These are phyloP conservation scores for Oncorhynchus nerka DNA, from an alignment of 2,113 vertebrate species.

Conservation along the genomic window DNA sequence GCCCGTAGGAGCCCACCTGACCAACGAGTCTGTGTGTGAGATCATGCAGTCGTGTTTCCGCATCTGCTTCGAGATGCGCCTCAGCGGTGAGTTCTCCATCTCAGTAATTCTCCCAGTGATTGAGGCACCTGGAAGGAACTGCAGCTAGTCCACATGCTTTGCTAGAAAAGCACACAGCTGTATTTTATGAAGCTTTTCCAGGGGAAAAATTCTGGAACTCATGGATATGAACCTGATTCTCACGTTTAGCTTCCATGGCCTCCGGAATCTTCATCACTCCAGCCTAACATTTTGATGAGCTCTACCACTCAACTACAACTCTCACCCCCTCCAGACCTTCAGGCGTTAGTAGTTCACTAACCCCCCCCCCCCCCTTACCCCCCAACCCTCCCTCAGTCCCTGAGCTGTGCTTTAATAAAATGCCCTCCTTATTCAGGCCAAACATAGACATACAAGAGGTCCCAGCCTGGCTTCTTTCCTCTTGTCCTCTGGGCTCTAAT, in stretches of 20 bases:
- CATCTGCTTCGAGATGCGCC: constrained; percentile 98
- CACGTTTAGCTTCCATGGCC: not conserved
- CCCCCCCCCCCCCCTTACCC: not conserved
- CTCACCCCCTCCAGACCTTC: not conserved
- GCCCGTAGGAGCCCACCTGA: constrained; percentile 93
- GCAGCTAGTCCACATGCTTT: not conserved
- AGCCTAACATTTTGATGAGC: not conserved
- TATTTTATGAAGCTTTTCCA: not conserved
- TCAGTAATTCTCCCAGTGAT: not conserved
- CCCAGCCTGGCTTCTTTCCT: constrained; percentile 72
- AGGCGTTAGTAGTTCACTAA: constrained; percentile 4
- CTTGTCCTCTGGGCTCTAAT: constrained; percentile 70
- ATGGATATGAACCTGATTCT: not conserved
- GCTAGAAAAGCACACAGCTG: not conserved
- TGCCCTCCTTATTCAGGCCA: constrained; percentile 86
- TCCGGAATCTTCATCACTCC: not conserved
- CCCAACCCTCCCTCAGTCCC: constrained; percentile 35
- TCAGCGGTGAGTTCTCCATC: constrained; percentile 85
- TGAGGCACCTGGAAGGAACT: not conserved
- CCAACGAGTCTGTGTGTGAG: constrained; percentile 97
- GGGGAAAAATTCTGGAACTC: not conserved
- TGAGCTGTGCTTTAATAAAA: constrained; percentile 83
- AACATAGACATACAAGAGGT: constrained; percentile 83
- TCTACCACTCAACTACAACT: not conserved
- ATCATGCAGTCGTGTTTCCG: constrained; percentile 99